Evolutionary conservation across 2,888 invertebrate genomes (phyloP).

Genomic region (Graphium colonna): DNA sequence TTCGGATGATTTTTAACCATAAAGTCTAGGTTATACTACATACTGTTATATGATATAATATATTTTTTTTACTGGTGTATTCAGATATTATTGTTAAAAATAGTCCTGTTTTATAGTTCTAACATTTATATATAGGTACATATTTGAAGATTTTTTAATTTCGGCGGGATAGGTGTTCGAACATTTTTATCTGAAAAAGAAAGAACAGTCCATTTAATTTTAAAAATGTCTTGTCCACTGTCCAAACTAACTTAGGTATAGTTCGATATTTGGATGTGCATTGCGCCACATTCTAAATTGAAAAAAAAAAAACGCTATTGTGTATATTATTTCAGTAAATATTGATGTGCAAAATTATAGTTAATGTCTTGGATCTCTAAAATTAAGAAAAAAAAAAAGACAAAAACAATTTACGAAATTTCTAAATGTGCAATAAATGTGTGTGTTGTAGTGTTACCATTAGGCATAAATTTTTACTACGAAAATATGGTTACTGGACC

Average conservation of each 20-base stretch:
- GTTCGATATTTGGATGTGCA: slow-evolving; percentile 78
- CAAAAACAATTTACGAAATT: slow-evolving; percentile 79
- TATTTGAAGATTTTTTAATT: slow-evolving; percentile 52
- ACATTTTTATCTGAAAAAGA: slow-evolving; percentile 39
- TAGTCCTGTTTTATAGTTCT: slow-evolving; percentile 72
- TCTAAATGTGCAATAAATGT: slow-evolving; percentile 81
- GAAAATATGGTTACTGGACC: slow-evolving; percentile 45
- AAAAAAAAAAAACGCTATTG: slow-evolving; percentile 66
- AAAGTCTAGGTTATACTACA: slow-evolving; percentile 60
- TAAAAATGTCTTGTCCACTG: slow-evolving; percentile 72
- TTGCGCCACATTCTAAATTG: slow-evolving; percentile 70
- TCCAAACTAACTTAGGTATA: slow-evolving; percentile 75
- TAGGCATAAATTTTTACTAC: slow-evolving; percentile 71
- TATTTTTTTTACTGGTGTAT: slow-evolving; percentile 76
- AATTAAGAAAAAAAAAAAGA: slow-evolving; percentile 77
- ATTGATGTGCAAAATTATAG: slow-evolving; percentile 80
- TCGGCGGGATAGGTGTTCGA: slow-evolving; percentile 33
- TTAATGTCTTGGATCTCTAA: slow-evolving; percentile 80
- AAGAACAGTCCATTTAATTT: slow-evolving; percentile 61
- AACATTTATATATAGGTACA: slow-evolving; percentile 52
- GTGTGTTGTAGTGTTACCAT: slow-evolving; percentile 81
- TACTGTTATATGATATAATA: slow-evolving; percentile 67
- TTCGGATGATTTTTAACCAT: slow-evolving; percentile 32
- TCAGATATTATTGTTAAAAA: slow-evolving; percentile 76
- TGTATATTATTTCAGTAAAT: slow-evolving; percentile 76